phyloP scores from a whole-genome alignment of 2,113 vertebrate species.

The Neofelis nebulosa region DNA sequence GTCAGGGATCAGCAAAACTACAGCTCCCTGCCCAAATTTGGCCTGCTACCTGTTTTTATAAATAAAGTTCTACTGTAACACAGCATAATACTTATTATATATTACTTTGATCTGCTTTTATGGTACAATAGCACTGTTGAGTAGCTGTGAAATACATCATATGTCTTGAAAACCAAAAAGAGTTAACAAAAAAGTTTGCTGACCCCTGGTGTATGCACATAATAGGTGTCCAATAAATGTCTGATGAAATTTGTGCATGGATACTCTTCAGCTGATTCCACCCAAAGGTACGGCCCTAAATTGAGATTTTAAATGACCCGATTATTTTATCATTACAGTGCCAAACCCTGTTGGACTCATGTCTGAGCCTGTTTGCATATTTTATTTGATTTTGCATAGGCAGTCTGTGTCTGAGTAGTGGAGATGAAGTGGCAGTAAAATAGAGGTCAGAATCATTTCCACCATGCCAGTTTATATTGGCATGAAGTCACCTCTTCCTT shows the following conservation, averaged over 20 bases:
- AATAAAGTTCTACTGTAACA: neutral
- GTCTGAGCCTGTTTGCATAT: neutral
- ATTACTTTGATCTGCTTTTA: neutral
- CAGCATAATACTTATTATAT: neutral
- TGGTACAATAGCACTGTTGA: neutral
- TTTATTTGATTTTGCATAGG: conserved; percentile 10
- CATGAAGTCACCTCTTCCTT: neutral
- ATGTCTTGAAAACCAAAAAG: neutral
- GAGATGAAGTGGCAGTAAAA: neutral
- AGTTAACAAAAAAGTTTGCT: neutral
- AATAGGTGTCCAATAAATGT: neutral
- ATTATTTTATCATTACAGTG: neutral
- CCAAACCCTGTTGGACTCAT: neutral
- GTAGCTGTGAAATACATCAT: neutral
- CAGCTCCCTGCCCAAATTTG: neutral
- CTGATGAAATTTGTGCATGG: neutral
- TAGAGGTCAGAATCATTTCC: conserved; percentile 8
- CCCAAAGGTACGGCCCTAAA: neutral
- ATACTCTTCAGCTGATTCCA: neutral
- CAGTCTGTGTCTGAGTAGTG: neutral
- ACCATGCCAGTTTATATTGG: neutral
- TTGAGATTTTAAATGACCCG: conserved; percentile 13
- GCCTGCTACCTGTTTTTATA: neutral
- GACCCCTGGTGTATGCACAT: neutral
- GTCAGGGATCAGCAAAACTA: neutral